These are phyloP conservation scores for Ageneiosus marmoratus DNA, from an alignment of 2,113 vertebrate genomes.

Conservation along the genomic window DNA sequence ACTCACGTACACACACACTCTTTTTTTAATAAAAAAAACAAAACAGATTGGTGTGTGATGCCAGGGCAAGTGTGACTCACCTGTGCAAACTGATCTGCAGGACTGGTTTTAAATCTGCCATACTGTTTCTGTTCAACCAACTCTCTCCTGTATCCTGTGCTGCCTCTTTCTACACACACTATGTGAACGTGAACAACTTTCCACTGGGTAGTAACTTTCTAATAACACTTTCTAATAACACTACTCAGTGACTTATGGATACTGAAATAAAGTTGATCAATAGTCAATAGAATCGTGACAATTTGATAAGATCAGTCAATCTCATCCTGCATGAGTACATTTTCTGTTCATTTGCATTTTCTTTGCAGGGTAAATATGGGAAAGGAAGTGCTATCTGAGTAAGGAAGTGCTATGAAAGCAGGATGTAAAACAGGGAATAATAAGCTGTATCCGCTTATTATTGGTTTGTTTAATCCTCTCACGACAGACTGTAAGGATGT, in stretches of 20 bases:
- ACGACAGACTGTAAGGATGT: neutral
- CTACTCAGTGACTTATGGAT: neutral
- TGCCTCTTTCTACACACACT: neutral
- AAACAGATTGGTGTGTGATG: constrained; percentile 19
- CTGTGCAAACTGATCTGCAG: constrained; percentile 65
- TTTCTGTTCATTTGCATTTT: constrained; percentile 28
- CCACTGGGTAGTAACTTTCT: too few relatives aligned
- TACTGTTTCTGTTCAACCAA: neutral
- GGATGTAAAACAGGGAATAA: constrained; percentile 34
- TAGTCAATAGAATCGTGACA: neutral
- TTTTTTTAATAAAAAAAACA: constrained; percentile 16
- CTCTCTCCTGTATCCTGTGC: neutral
- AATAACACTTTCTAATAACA: neutral
- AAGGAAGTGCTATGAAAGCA: constrained; percentile 31
- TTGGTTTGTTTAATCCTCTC: neutral
- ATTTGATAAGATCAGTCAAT: neutral
- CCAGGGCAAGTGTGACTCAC: constrained; percentile 58
- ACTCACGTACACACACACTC: neutral
- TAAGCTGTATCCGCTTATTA: constrained; percentile 5
- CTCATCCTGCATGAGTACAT: neutral
- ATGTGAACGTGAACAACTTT: constrained; percentile 9
- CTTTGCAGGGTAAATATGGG: constrained; percentile 54
- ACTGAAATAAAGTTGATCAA: neutral
- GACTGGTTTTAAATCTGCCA: constrained; percentile 55
- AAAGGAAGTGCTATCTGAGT: constrained; percentile 9